Conservation (phyloP, 1,140 invertebrate genomes). For the Rhopalosiphum maidis region DNA sequence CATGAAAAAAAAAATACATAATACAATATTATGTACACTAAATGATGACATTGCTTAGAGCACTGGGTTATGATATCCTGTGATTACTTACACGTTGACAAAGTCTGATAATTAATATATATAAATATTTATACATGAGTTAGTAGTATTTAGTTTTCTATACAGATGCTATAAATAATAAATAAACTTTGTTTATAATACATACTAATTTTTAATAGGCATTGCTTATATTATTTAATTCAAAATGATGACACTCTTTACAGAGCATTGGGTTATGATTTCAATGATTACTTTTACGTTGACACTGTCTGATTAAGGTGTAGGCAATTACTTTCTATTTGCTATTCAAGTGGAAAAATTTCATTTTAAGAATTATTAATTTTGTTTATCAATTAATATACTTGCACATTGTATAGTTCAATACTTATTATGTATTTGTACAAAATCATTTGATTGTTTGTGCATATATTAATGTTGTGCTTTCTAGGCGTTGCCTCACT, state of each 20-base stretch:
- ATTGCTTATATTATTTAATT: no score
- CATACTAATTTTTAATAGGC: no score
- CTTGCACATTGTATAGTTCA: background rate
- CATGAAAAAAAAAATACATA: background rate
- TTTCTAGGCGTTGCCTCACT: constrained; percentile 53
- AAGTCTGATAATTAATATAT: background rate
- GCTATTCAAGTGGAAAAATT: background rate
- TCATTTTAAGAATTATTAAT: background rate
- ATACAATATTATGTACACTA: background rate
- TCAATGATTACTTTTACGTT: constrained; percentile 39
- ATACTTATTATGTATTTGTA: background rate
- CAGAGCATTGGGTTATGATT: constrained; percentile 49
- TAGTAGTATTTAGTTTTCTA: background rate
- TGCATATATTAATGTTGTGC: constrained; percentile 46
- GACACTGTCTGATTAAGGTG: background rate
- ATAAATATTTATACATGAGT: background rate
- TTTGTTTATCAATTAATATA: background rate
- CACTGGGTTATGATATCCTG: constrained; percentile 39
- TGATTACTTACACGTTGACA: constrained; percentile 49
- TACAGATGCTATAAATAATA: no score
- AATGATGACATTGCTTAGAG: constrained; percentile 35
- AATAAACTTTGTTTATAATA: no score
- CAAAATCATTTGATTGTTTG: constrained; percentile 44
- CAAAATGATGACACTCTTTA: background rate
- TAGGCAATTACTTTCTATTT: background rate